These are phyloP conservation scores for Aspiorhynchus laticeps DNA, from an alignment of 2,113 vertebrate species.

Conservation along the genomic window DNA sequence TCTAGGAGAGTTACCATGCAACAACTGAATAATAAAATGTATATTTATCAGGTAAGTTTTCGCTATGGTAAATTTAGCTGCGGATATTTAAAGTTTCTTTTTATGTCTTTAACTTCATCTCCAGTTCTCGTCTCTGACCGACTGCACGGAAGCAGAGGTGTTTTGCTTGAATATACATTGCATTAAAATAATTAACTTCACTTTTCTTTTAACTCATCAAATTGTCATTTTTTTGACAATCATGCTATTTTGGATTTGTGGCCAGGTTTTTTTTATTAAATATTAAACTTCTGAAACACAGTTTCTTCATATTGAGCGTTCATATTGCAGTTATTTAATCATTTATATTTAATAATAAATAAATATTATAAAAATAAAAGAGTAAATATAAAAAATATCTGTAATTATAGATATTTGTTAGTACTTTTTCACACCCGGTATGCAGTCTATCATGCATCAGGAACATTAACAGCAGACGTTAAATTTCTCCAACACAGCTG, in stretches of 20 bases:
- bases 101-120: neutral
- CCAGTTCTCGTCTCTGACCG: neutral
- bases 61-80: neutral
- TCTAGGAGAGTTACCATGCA: neutral
- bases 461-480: too few species aligned
- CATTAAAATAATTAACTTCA: neutral
- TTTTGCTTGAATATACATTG: neutral
- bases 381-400: neutral
- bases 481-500: neutral
- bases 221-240: too few species aligned
- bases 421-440: neutral
- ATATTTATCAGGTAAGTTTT: neutral
- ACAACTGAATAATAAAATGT: neutral
- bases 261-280: neutral
- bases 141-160: neutral
- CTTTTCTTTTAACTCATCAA: neutral
- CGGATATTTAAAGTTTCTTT: neutral
- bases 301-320: neutral
- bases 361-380: neutral
- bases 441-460: too few species aligned
- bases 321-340: neutral
- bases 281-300: neutral
- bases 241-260: neutral
- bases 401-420: neutral
- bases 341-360: neutral